Base-by-base conservation (phyloP, 1,140 invertebrate genomes). In the Drosophila nikananu region DNA sequence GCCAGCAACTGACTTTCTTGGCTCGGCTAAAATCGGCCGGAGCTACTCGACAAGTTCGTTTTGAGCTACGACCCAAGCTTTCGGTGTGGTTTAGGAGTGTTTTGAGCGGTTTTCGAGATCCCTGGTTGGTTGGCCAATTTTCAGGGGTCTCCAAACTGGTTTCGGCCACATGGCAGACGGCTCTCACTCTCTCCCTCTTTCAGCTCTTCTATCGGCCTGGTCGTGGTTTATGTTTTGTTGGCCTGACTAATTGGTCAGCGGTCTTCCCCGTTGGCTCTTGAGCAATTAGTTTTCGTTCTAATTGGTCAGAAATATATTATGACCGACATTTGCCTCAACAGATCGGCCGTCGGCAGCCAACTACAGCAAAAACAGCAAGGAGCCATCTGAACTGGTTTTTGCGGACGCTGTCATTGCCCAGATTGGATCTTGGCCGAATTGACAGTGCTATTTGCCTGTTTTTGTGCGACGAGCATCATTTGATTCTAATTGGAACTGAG, bases 231-330 rank as follows among this genome's bases (percentile, higher is more conserved):
- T 49, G 59, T 77, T 86, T 80, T 80, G 63, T 49, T 55, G 68
- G 77, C 41, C 70, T 71, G 82, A 82, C 86, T 90, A 90, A 90
- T 90, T 91, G 86, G 86, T 82, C 73, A 81, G 65, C 76, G 86
- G 77, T 90, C 82, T 90, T 91, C 86, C 68, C 86, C 80, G 78
- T 81, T 81, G 84, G 84, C 81, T 87, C 78, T 90, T 82, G 86
- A 90, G 86, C 86, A 90, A 90, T 90, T 90, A 90, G 86, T 91
- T 90, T 82, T 77, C 67, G 73, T 90, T 90, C 86, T 90, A 90
- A 90, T 90, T 90, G 86, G 86, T 90, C 86, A 90, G 79, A 91
- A 86, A 86, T 86, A 77, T 90, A 90, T 89, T 83, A 83, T 90
- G 80, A 81, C 77, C 81, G 77, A 89, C 76, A 87, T 83, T 83